Base-by-base conservation (phyloP, 2,797 vertebrate genomes). In the Premnoplex brunnescens region DNA sequence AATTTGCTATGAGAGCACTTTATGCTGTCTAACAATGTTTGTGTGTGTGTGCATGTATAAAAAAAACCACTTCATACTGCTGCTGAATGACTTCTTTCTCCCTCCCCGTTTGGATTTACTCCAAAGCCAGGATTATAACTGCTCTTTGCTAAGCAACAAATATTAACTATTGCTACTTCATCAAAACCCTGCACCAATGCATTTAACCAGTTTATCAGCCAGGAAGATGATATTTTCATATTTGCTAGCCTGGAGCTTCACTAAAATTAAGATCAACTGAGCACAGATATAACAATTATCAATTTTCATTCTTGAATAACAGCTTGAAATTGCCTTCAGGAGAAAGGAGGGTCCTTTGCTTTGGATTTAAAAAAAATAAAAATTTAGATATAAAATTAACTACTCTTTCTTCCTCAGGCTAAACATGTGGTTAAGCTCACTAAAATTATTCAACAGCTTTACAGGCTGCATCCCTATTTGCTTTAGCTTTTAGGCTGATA, bases 261-360 rank as follows among this genome's bases (percentile, higher is more conserved):
- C 94, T 93, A 97, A 97, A 98, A 96, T 92, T 97, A 98, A 97
- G 94, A 97, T 96, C 96, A 94, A 96, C 97, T 76, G 48, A 95
- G 93, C 95, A 96, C 94, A 95, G 91, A 96, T 96, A 96, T 97
- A 98, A 97, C 97, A 96, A 97, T 96, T 97, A 98, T 96, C 98
- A 97, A 85, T 98, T 98, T 97, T 97, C 98, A 97, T 97, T 98
- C 97, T 97, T 97, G 96, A 95, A 97, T 97, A 98, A 97, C 96
- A 98, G 92, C 97, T 95, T 96, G 92, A 91, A 84, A 52, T 92
- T 95, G 97, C 97, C 98, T 97, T 96, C 94, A 93, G 98, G 97
- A 96, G 85, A 95, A 97, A 98, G 98, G 97, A 94, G 97, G 97
- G 43, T 97, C 94, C 96, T 97, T 93, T 97, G 95, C 96, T 93